phyloP scores from a whole-genome alignment of 2,888 invertebrate genomes.

The Nomada fucata region DNA sequence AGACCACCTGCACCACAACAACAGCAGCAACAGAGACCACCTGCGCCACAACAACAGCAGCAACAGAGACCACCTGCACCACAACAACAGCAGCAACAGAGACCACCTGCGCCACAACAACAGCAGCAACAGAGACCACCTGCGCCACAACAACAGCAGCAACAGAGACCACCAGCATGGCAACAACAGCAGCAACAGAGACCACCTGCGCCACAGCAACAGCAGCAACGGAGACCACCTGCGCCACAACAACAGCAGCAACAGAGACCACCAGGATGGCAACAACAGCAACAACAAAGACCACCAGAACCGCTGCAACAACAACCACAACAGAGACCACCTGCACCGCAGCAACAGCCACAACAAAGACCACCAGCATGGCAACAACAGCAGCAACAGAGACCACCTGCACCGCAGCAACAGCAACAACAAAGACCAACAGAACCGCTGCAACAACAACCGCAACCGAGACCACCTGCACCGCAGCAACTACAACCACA shows the following conservation, averaged over 20 bases:
- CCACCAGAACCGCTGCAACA: conserved; percentile 18
- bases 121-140: background rate
- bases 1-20: conserved; percentile 19
- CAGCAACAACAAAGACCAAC: conserved; percentile 6
- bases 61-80: background rate
- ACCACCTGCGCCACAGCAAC: conserved; percentile 10
- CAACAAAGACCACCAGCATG: conserved; percentile 18
- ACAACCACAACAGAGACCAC: conserved; percentile 20
- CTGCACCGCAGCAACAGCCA: conserved; percentile 19
- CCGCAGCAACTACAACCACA: background rate
- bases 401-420: conserved; percentile 24
- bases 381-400: conserved; percentile 19
- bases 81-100: conserved; percentile 14
- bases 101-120: background rate
- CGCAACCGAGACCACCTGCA: background rate
- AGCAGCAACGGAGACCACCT: background rate
- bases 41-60: background rate
- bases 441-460: background rate
- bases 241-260: conserved; percentile 3
- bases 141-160: background rate
- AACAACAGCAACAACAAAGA: background rate
- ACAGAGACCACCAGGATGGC: background rate
- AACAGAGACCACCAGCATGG: background rate
- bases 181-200: too few relatives aligned
- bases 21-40: background rate